These are phyloP conservation scores for Plebejus melissa DNA, from an alignment of 2,888 invertebrate genomes.

Conservation along the genomic window DNA sequence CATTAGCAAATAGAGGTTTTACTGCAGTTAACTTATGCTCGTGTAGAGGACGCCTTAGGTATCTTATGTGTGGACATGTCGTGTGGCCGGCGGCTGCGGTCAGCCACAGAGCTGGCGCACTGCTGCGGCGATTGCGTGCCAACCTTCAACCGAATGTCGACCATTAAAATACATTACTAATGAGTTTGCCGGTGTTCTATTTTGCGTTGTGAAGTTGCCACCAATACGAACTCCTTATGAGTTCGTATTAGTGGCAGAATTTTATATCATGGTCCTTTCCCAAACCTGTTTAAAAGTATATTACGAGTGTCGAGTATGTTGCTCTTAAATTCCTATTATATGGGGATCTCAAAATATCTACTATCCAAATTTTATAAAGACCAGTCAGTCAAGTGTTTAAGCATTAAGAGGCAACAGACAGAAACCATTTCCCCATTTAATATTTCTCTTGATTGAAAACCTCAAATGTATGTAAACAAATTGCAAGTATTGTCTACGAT, in stretches of 20 bases:
- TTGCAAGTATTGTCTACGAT: too few species aligned
- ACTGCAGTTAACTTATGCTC: not conserved
- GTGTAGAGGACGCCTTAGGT: not conserved
- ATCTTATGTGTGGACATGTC: not conserved
- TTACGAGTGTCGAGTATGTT: too few species aligned
- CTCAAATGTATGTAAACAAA: not conserved
- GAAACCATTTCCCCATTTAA: too few species aligned
- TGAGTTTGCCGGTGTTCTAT: not conserved
- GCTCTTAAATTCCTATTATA: too few species aligned
- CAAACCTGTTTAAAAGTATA: too few species aligned
- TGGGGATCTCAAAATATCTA: too few species aligned
- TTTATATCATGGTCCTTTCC: not conserved
- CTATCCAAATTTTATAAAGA: too few species aligned
- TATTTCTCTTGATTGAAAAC: too few species aligned
- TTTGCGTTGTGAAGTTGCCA: not conserved
- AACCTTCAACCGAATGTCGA: not conserved
- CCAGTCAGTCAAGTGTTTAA: too few species aligned
- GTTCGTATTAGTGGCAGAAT: not conserved
- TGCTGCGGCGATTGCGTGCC: constrained; percentile 1
- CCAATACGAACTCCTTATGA: too few species aligned
- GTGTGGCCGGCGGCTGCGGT: not conserved
- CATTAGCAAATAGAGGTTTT: too few species aligned
- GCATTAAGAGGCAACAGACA: too few species aligned
- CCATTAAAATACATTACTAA: not conserved
- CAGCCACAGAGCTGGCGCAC: not conserved